Evolutionary conservation across 2,888 invertebrate genomes (phyloP).

Genomic region (Drosophila kambysellisi): DNA sequence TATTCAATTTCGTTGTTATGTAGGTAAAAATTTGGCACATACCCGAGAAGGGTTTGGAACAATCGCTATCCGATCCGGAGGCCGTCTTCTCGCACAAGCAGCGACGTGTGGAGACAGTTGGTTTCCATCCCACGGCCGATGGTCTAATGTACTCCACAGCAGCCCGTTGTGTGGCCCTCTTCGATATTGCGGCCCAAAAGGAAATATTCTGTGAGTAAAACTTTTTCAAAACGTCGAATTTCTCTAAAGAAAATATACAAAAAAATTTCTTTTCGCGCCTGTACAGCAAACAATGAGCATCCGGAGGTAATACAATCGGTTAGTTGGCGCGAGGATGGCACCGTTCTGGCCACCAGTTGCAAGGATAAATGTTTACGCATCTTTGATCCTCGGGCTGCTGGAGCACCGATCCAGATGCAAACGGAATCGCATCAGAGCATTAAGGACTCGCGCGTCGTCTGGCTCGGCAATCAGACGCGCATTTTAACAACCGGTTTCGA

Average conservation of each 20-base stretch:
- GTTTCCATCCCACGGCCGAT: constrained; percentile 96
- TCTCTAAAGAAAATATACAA: no score
- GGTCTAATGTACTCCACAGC: constrained; percentile 95
- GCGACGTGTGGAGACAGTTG: constrained; percentile 94
- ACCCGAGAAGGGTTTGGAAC: constrained; percentile 92
- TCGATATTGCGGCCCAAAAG: constrained; percentile 94
- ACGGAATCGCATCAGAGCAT: constrained; percentile 94
- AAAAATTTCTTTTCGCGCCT: background rate
- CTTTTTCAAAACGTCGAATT: no score
- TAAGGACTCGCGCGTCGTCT: constrained; percentile 95
- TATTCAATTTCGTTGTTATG: constrained; percentile 38
- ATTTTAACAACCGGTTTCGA: constrained; percentile 97
- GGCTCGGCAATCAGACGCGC: constrained; percentile 93
- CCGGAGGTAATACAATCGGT: constrained; percentile 95
- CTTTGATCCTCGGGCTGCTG: constrained; percentile 91
- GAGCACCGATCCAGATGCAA: constrained; percentile 87
- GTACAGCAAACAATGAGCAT: constrained; percentile 89
- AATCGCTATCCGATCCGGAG: constrained; percentile 91
- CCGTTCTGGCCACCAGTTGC: constrained; percentile 91
- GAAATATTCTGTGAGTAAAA: constrained; percentile 90
- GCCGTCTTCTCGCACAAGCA: constrained; percentile 93
- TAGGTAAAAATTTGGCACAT: constrained; percentile 96
- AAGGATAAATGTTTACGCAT: constrained; percentile 96
- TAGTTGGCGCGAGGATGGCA: constrained; percentile 95
- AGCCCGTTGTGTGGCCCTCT: constrained; percentile 92